Percentiles rank a stretch among this genome's conserved stretches.
Evolutionary conservation across 2,888 invertebrate species (phyloP).

Genomic region (Orchesella flavescens): DNA sequence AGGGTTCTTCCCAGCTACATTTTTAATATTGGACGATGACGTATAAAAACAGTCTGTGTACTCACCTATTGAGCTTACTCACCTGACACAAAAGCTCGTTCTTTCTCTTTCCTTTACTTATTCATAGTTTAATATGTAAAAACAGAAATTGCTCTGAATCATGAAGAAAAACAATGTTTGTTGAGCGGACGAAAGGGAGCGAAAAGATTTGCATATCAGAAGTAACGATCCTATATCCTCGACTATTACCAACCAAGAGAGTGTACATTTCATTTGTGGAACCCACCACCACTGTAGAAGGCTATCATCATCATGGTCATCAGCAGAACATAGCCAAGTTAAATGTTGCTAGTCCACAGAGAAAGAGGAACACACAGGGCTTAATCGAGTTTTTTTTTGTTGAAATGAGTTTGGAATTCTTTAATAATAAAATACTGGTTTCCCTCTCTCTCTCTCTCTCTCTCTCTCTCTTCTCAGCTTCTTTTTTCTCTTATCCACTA

Average conservation of each 20-base stretch:
- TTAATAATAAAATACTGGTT: conserved; percentile 51
- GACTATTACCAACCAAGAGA: conserved; percentile 24
- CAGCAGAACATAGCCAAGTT: not conserved
- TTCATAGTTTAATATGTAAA: conserved; percentile 20
- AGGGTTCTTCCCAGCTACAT: not conserved
- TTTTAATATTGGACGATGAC: too few species aligned
- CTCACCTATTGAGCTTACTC: too few species aligned
- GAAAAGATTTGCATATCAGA: conserved; percentile 36
- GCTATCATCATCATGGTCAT: conserved; percentile 23
- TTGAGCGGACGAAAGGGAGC: not conserved
- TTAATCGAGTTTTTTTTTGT: conserved; percentile 41
- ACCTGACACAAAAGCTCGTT: too few species aligned
- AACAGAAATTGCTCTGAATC: not conserved
- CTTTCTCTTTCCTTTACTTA: not conserved
- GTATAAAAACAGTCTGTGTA: too few species aligned
- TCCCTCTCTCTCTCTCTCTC: not conserved
- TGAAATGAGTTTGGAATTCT: conserved; percentile 47
- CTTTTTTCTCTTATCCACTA: not conserved
- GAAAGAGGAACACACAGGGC: conserved; percentile 1
- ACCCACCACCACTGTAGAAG: conserved; percentile 1
- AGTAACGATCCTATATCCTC: conserved; percentile 22
- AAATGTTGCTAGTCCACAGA: not conserved
- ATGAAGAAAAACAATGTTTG: not conserved
- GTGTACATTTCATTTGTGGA: not conserved
- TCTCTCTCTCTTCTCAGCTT: not conserved